Evolutionary conservation across 2,888 invertebrate genomes (phyloP).

Genomic region (Synergus itoensis): DNA sequence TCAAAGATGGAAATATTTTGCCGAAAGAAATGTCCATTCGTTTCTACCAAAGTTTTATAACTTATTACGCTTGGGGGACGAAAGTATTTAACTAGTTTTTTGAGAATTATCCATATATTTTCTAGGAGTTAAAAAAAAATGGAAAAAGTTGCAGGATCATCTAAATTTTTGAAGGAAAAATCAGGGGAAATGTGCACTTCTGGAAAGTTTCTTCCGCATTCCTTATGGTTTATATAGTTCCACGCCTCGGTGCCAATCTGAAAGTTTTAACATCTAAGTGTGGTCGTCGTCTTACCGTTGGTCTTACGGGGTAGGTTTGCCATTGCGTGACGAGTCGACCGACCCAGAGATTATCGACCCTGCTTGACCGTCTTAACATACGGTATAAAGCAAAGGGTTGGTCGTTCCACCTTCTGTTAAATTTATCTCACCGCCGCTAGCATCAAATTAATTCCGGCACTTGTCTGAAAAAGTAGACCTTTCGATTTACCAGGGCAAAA

Average conservation of each 20-base stretch:
- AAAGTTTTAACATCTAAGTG: slow-evolving; percentile 33
- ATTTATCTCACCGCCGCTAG: slow-evolving; percentile 47
- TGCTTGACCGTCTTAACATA: slow-evolving; percentile 56
- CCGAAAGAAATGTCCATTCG: too few species aligned
- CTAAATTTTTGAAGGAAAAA: background rate
- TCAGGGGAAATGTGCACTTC: background rate
- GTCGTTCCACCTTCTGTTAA: slow-evolving; percentile 57
- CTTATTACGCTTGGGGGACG: too few species aligned
- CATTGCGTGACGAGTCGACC: slow-evolving; percentile 55
- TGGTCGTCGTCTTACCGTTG: background rate
- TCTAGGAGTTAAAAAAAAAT: too few species aligned
- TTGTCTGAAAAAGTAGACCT: slow-evolving; percentile 30
- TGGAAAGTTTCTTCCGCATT: background rate
- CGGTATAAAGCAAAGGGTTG: slow-evolving; percentile 50
- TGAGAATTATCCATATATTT: too few species aligned
- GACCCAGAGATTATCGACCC: slow-evolving; percentile 56
- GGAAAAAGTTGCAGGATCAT: background rate
- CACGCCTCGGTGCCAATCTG: background rate
- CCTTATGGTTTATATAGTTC: background rate
- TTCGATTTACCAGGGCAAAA: background rate
- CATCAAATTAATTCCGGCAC: slow-evolving; percentile 39
- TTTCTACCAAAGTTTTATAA: too few species aligned
- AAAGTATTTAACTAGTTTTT: too few species aligned
- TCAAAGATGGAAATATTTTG: too few species aligned
- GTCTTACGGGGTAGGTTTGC: slow-evolving; percentile 29